Evolutionary conservation across 1,140 invertebrate species (phyloP).

Genomic region (Sycobia sp.): DNA sequence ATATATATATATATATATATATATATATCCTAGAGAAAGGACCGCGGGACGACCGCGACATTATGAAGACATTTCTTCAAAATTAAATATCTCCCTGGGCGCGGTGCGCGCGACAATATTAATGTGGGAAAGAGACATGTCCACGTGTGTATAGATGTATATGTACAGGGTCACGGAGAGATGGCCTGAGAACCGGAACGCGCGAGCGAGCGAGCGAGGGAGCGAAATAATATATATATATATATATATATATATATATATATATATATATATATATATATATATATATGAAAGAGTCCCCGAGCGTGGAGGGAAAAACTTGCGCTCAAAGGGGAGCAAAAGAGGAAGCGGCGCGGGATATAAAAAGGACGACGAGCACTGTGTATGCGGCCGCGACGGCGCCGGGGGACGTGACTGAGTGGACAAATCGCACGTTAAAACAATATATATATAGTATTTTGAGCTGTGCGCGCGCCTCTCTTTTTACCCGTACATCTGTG

Average conservation of each 20-base stretch:
- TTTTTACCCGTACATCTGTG: no score
- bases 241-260: no score
- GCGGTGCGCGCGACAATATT: conserved; percentile 43
- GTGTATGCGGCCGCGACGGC: not conserved
- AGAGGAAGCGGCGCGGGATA: not conserved
- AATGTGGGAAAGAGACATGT: conserved; percentile 51
- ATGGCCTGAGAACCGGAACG: conserved; percentile 56
- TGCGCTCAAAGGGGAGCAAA: not conserved
- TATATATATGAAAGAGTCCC: no score
- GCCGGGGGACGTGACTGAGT: conserved; percentile 45
- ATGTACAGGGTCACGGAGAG: conserved; percentile 46
- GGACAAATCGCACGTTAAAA: conserved; percentile 43
- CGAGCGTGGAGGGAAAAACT: conserved; percentile 20
- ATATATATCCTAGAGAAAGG: conserved; percentile 31
- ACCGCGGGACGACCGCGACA: not conserved
- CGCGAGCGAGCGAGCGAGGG: no score
- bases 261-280: no score
- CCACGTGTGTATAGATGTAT: no score
- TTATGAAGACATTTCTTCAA: conserved; percentile 41
- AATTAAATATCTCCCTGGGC: conserved; percentile 38
- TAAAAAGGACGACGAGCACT: not conserved
- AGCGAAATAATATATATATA: no score
- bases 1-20: no score
- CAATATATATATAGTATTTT: conserved; percentile 10
- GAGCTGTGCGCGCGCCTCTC: no score